Percentiles rank a stretch among this genome's conserved stretches.
Conservation (phyloP, 2,888 invertebrate species). For the Drosophila trichaetosa region DNA sequence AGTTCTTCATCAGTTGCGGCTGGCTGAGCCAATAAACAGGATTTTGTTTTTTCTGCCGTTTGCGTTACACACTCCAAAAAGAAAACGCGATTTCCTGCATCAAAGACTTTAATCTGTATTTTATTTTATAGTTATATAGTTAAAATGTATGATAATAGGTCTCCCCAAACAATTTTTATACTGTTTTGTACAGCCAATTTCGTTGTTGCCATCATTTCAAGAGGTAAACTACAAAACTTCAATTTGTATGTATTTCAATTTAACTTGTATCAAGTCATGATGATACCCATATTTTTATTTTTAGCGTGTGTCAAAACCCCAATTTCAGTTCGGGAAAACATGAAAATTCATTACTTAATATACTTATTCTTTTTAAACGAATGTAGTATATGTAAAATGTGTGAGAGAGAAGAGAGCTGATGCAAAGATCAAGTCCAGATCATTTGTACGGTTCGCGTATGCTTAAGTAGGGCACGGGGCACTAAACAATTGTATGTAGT, state of each 20-base stretch:
- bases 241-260: conserved; percentile 43
- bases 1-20: conserved; percentile 84
- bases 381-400: conserved; percentile 27
- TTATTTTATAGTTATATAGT: conserved; percentile 52
- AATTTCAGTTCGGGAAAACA: conserved; percentile 12
- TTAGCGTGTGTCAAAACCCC: background rate
- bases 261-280: conserved; percentile 69
- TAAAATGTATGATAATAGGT: conserved; percentile 52
- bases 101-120: conserved; percentile 63
- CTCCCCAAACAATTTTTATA: conserved; percentile 38
- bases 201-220: conserved; percentile 40
- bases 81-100: conserved; percentile 37
- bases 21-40: conserved; percentile 83
- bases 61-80: conserved; percentile 6
- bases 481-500: conserved; percentile 37
- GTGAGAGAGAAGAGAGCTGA: conserved; percentile 18
- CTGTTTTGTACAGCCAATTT: conserved; percentile 37
- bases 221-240: conserved; percentile 37
- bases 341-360: conserved; percentile 12
- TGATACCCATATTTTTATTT: conserved; percentile 14
- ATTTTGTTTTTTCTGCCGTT: conserved; percentile 5
- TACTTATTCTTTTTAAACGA: conserved; percentile 17
- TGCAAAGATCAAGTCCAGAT: conserved; percentile 20
- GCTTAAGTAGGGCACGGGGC: conserved; percentile 49
- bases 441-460: conserved; percentile 13